Evolutionary conservation across 2,797 vertebrate genomes (phyloP), one percentile per base, ranked within the genome.

Genomic region (Craterocephalus amniculus): DNA sequence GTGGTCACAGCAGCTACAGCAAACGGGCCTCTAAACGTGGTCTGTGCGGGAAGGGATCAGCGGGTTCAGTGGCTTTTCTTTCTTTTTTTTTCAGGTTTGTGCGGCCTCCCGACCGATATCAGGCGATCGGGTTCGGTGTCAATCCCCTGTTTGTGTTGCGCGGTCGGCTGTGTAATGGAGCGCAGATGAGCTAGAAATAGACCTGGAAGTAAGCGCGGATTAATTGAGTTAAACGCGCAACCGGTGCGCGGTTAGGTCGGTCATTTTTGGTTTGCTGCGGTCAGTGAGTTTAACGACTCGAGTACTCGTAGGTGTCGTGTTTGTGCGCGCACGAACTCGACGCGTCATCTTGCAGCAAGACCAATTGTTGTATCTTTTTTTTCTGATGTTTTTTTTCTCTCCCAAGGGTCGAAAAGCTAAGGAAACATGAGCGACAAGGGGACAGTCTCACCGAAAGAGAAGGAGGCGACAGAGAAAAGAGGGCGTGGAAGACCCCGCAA

Each of bases 361-460:
- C 70, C 81, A 45, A 85, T 54, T 62, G 59, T 54, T 86, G 78
- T 81, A 80, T 65, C 81, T 83, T 79, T 45, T 83, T 22, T 51
- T 27, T n/a, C 10, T 54, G 1, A 80, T 65, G 79, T 83, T 79
- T 45, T 83, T 22, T n/a, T 13, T 31, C 10, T 13, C 59, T 35
- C 27, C 49, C 54, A 31, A 76, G 90, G 88, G 81, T 76, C 85
- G 62, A 84, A 70, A 83, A 83, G 76, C 84, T 78, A 74, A 85
- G 85, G 79, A 83, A 95, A 84, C 35, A 98, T 99, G 97, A 99
- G 97, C 20, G 97, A 98, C 77, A 98, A 98, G 93, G 95, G 95
- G 92, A 96, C 96, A 63, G 93, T 95, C 81, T 94, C 96, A 75
- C 90, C 95, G 84, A 97, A 98, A 85, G 97, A 97, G 72, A 97